phyloP scores from a whole-genome alignment of 2,888 invertebrate genomes.

The Autographa pulchrina region DNA sequence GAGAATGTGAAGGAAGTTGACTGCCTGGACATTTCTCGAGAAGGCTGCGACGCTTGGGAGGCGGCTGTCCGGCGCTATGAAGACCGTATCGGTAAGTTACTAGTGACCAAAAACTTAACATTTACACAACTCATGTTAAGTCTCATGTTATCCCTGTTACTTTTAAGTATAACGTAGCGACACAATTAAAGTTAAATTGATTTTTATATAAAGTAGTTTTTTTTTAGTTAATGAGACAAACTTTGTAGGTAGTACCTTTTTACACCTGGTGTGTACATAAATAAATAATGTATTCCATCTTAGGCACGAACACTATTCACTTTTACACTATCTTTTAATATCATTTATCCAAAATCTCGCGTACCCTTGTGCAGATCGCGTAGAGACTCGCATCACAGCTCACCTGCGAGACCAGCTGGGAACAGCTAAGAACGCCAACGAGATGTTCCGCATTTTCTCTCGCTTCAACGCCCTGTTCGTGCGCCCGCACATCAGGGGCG shows the following conservation, averaged over 20 bases:
- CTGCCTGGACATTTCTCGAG: slow-evolving; percentile 98
- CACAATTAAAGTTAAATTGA: no score
- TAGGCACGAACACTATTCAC: no score
- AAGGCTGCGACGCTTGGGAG: slow-evolving; percentile 99
- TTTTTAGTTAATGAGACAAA: no score
- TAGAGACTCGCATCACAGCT: slow-evolving; percentile 99
- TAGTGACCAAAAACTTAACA: not conserved
- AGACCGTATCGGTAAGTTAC: slow-evolving; percentile 95
- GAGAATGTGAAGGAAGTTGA: slow-evolving; percentile 99
- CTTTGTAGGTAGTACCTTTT: no score
- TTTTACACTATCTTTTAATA: no score
- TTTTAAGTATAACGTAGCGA: no score
- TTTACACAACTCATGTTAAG: no score
- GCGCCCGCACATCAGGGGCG: slow-evolving; percentile 99
- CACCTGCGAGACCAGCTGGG: slow-evolving; percentile 99
- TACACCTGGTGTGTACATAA: no score
- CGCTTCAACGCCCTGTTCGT: slow-evolving; percentile 99
- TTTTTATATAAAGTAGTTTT: no score
- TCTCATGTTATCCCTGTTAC: no score
- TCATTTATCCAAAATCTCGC: no score
- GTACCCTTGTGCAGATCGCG: slow-evolving; percentile 91
- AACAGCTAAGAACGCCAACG: slow-evolving; percentile 99
- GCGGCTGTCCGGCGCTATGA: slow-evolving; percentile 99
- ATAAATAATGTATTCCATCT: no score
- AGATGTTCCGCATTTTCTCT: slow-evolving; percentile 99